Evolutionary conservation across 1,140 invertebrate species (phyloP).

Genomic region (Trissolcus basalis): DNA sequence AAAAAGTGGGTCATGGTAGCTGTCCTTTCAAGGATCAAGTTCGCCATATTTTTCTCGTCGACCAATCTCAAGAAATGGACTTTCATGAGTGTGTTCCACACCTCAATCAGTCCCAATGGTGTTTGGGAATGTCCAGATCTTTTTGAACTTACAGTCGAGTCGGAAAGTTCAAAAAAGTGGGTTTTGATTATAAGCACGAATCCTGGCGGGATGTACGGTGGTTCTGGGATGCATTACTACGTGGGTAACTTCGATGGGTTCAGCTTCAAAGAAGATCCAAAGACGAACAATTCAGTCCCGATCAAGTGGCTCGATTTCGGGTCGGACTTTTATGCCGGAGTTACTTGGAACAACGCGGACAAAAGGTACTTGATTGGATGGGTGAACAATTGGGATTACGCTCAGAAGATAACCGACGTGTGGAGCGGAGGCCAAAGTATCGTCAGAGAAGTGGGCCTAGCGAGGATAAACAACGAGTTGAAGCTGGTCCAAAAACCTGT

Average conservation of each 20-base stretch:
- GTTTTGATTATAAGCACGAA: conserved; percentile 1
- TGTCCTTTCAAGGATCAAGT: not conserved
- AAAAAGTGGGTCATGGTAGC: conserved; percentile 8
- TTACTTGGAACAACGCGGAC: conserved; percentile 8
- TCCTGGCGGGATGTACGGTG: conserved; percentile 2
- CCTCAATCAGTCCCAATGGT: too few relatives aligned
- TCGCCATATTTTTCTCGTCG: too few relatives aligned
- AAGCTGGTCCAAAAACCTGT: too few relatives aligned
- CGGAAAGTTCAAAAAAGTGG: too few relatives aligned
- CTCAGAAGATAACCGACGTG: not conserved
- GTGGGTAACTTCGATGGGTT: conserved; percentile 13
- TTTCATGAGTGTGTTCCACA: too few relatives aligned
- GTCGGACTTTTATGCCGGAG: conserved; percentile 18
- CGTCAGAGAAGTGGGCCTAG: too few relatives aligned
- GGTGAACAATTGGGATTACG: conserved; percentile 19
- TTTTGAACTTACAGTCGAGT: too few relatives aligned
- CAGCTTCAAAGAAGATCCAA: not conserved
- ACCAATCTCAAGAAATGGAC: too few relatives aligned
- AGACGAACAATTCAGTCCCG: not conserved
- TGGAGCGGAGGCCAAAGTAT: too few relatives aligned
- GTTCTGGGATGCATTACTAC: conserved; percentile 18
- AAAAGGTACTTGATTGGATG: conserved; percentile 1
- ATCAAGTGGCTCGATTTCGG: conserved; percentile 13
- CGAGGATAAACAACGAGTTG: too few relatives aligned
- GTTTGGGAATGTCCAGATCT: too few relatives aligned